Conservation (phyloP, 2,888 invertebrate genomes). For the Acanthoscelides obtectus region DNA sequence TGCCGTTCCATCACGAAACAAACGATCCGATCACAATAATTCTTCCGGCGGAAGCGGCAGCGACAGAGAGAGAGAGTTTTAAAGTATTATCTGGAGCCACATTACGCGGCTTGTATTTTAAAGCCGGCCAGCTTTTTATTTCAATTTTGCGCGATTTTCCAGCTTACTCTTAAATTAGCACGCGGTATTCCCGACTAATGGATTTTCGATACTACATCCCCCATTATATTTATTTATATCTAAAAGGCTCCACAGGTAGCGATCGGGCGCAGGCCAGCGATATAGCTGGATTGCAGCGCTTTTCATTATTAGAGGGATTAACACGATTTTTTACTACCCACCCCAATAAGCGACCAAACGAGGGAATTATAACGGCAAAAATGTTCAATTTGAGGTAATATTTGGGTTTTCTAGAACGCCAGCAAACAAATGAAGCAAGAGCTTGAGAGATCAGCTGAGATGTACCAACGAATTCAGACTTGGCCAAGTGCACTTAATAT, state of each 20-base stretch:
- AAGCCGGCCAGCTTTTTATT: slow-evolving; percentile 21
- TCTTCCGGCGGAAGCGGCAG: slow-evolving; percentile 25
- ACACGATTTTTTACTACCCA: neutral
- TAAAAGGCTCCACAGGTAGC: slow-evolving; percentile 31
- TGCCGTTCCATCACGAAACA: slow-evolving; percentile 10
- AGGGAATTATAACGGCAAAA: no score
- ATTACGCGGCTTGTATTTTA: slow-evolving; percentile 25
- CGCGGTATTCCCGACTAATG: slow-evolving; percentile 42
- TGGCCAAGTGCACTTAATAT: no score
- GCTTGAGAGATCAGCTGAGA: no score
- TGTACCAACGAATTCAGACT: no score
- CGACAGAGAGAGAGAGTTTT: slow-evolving; percentile 25
- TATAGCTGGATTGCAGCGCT: slow-evolving; percentile 1
- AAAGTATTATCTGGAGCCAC: slow-evolving; percentile 33
- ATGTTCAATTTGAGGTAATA: no score
- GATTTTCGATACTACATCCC: slow-evolving; percentile 43
- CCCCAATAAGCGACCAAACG: no score
- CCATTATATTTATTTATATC: slow-evolving; percentile 33
- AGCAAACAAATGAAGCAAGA: no score
- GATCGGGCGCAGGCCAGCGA: slow-evolving; percentile 16
- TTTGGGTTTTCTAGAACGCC: no score
- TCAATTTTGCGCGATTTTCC: slow-evolving; percentile 21
- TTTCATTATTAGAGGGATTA: slow-evolving; percentile 12
- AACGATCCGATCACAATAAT: slow-evolving; percentile 21
- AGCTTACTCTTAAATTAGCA: slow-evolving; percentile 44